phyloP scores from a whole-genome alignment of 2,113 vertebrate species.

The Raja brachyura region DNA sequence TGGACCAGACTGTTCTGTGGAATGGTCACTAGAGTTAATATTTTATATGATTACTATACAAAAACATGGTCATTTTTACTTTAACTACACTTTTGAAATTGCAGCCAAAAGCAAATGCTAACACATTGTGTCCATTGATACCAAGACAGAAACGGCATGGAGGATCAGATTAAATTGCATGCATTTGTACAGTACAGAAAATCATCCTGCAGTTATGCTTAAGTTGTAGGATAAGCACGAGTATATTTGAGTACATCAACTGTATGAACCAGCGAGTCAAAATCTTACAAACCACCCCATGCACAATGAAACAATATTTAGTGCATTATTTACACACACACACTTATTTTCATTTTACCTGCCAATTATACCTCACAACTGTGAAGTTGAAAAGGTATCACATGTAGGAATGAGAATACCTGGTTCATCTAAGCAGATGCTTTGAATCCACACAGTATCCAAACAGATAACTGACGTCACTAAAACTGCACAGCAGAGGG shows the following conservation, averaged over 20 bases:
- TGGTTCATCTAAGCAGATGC: background rate
- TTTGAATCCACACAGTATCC: background rate
- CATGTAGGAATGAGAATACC: background rate
- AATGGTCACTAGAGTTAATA: slow-evolving; percentile 29
- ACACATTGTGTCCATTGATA: background rate
- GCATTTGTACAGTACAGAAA: slow-evolving; percentile 35
- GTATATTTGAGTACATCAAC: slow-evolving; percentile 24
- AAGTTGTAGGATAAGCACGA: slow-evolving; percentile 9
- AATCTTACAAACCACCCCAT: slow-evolving; percentile 1
- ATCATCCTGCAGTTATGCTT: background rate
- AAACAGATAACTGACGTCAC: background rate
- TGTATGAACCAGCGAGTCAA: slow-evolving; percentile 33
- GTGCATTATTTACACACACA: background rate
- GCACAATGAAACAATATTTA: background rate
- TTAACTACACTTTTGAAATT: slow-evolving; percentile 24
- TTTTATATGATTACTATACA: slow-evolving; percentile 23
- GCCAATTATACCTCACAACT: background rate
- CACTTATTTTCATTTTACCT: background rate
- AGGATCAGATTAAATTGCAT: slow-evolving; percentile 29
- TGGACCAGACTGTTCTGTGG: slow-evolving; percentile 19
- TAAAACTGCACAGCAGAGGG: background rate
- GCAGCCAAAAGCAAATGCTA: slow-evolving; percentile 35
- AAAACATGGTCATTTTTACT: background rate
- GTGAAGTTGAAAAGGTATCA: background rate
- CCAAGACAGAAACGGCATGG: background rate